A percentile compares a stretch with the other conserved stretches of the same genome.
phyloP scores from a whole-genome alignment of 2,797 vertebrate species.

The Lindbergichthys nudifrons region DNA sequence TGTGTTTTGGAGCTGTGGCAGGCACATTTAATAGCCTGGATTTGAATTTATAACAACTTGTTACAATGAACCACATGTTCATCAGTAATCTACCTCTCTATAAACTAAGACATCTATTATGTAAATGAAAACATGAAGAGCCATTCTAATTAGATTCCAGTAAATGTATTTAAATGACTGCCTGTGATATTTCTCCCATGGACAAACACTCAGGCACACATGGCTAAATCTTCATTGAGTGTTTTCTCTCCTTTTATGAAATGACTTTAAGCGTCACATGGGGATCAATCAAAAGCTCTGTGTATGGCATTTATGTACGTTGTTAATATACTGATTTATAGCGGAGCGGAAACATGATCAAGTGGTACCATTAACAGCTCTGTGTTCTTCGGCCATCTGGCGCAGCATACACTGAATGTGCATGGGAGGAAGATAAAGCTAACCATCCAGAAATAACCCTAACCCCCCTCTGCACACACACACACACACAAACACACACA shows the following conservation, averaged over 20 bases:
- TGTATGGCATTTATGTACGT: slow-evolving; percentile 54
- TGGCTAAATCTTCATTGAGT: slow-evolving; percentile 45
- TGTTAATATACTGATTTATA: slow-evolving; percentile 72
- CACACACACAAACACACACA: slow-evolving; percentile 9
- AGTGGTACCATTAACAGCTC: slow-evolving; percentile 66
- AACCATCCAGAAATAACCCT: slow-evolving; percentile 71
- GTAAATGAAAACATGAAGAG: slow-evolving; percentile 33
- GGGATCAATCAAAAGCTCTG: slow-evolving; percentile 57
- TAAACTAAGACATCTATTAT: slow-evolving; percentile 38
- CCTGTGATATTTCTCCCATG: slow-evolving; percentile 13
- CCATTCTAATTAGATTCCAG: slow-evolving; percentile 35
- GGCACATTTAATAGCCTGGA: slow-evolving; percentile 2
- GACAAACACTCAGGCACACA: slow-evolving; percentile 42
- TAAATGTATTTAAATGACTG: slow-evolving; percentile 40
- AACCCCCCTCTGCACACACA: slow-evolving; percentile 36
- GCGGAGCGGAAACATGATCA: slow-evolving; percentile 68
- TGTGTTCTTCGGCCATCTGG: slow-evolving; percentile 74
- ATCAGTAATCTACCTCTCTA: slow-evolving; percentile 18
- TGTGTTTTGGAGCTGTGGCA: neutral
- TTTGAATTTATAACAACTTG: slow-evolving; percentile 35
- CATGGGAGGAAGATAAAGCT: slow-evolving; percentile 67
- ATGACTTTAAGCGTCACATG: slow-evolving; percentile 52
- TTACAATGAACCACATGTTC: slow-evolving; percentile 27
- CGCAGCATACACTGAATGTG: slow-evolving; percentile 60
- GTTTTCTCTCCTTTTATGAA: slow-evolving; percentile 53